Evolutionary conservation across 2,888 invertebrate species (phyloP), one percentile per base, ranked within the genome.

Genomic region (Scelioninae gen. 1): DNA sequence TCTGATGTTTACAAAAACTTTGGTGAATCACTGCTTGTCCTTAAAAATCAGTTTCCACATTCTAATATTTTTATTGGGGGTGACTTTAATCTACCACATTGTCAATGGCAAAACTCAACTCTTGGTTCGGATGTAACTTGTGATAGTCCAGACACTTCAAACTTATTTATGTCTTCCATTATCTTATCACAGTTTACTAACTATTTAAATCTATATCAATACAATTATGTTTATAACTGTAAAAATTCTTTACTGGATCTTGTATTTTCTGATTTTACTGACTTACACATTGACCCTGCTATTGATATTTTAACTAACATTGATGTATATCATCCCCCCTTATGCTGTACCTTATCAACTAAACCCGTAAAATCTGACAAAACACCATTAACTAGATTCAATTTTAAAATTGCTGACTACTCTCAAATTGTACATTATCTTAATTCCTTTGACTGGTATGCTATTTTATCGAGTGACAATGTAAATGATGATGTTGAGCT

Each of bases 401-500:
- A 58, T n/a, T 58, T 58, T 40, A 23, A 40, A 23, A 58, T 5
- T 10, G 58, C 40, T 10, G 40, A 58, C 11, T 58, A 58, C 40
- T 15, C n/a, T 0, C 9, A 23, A 9, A 58, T 58, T 58, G 58
- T 58, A 6, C 16, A 38, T 40, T 40, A n/a, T 58, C 40, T 40
- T 38, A 58, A 58, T 40, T 15, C 38, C 1, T 58, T 58, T 13
- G 38, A 38, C 16, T 58, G 58, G 58, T 9, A 40, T 16, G 23
- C 1, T 10, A 16, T 58, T 15, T 58, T 58, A 23, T n/a, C 38
- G 0, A 58, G 40, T 40, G 9, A 40, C 4, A n/a, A 58, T 40
- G 23, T 58, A 4, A 23, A 63, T 63, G 32, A 63, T 15, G 62
- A 63, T 47, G 23, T 63, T 31, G 62, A 63, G 9, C 15, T 63